Evolutionary conservation across 2,888 invertebrate genomes (phyloP).

Genomic region (Tenthredo livida): DNA sequence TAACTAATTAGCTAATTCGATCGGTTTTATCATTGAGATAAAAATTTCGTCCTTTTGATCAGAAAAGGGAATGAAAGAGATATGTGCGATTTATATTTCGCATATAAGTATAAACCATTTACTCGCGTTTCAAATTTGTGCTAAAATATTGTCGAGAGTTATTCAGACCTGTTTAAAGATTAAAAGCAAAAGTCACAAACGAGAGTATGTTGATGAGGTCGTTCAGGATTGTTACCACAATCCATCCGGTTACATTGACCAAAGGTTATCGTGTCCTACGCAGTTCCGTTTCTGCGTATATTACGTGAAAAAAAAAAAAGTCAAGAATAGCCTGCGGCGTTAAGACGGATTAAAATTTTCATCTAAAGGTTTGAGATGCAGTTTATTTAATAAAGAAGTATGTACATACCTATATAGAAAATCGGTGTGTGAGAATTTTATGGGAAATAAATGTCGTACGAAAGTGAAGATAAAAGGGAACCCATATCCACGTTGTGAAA

Average conservation of each 20-base stretch:
- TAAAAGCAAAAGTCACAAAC: background rate
- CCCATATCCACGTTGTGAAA: background rate
- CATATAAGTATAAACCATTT: too few relatives aligned
- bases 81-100: too few relatives aligned
- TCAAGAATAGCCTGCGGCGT: background rate
- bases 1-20: background rate
- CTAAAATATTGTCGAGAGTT: background rate
- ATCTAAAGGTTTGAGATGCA: background rate
- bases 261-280: conserved; percentile 9
- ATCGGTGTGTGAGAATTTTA: background rate
- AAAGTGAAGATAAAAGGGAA: background rate
- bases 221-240: conserved; percentile 11
- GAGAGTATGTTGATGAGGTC: background rate
- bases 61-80: too few relatives aligned
- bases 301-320: background rate
- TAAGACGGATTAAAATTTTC: background rate
- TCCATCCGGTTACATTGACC: conserved; percentile 23
- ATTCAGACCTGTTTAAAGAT: background rate
- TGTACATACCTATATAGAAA: too few relatives aligned
- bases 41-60: background rate
- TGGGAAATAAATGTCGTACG: background rate
- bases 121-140: background rate
- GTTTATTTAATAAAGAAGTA: too few relatives aligned
- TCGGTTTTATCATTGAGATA: background rate
- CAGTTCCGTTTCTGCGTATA: background rate